Evolutionary conservation across 2,113 vertebrate genomes (phyloP).

Genomic region (Corythornis vintsioides): DNA sequence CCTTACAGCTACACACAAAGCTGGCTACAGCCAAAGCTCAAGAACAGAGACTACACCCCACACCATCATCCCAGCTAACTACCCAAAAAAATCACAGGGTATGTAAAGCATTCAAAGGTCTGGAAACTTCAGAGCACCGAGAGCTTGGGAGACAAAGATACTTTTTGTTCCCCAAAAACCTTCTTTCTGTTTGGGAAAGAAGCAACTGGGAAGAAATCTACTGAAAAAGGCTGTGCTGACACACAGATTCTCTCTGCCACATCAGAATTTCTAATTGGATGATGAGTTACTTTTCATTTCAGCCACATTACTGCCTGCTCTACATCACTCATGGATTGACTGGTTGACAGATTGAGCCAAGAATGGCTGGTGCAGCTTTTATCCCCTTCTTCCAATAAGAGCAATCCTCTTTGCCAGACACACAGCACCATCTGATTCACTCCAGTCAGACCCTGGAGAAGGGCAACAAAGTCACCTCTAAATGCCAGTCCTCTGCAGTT

Average conservation of each 20-base stretch:
- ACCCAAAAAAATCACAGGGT: not conserved
- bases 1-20: not conserved
- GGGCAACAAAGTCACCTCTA: not conserved
- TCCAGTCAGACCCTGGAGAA: not conserved
- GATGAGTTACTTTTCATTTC: not conserved
- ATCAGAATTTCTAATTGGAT: not conserved
- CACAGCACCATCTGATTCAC: not conserved
- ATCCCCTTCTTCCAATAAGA: not conserved
- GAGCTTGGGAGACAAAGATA: not conserved
- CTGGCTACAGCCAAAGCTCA: not conserved
- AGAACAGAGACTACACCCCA: not conserved
- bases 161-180: not conserved
- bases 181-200: not conserved
- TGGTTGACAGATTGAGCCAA: not conserved
- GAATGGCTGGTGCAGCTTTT: not conserved
- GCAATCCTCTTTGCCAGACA: not conserved
- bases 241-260: not conserved
- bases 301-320: not conserved
- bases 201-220: not conserved
- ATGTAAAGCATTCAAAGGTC: not conserved
- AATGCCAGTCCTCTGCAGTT: not conserved
- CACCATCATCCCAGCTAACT: not conserved
- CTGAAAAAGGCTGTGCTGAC: not conserved
- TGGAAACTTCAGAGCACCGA: not conserved
- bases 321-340: not conserved